Conservation (phyloP, 1,140 invertebrate species). For the Metaphire vulgaris region DNA sequence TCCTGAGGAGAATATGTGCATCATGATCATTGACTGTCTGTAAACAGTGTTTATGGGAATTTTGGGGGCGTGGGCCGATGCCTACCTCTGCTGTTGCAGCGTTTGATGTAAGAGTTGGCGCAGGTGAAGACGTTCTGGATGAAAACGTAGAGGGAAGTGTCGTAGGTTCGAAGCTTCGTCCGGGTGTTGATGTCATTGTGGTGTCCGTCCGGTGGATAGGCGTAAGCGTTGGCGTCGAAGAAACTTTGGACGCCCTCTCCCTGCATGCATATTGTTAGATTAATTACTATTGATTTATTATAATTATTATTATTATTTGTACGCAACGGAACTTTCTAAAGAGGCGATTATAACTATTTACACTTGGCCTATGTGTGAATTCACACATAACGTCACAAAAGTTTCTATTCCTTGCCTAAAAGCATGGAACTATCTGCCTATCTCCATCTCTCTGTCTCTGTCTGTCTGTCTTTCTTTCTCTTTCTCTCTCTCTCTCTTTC, state of each 20-base stretch:
- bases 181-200: constrained; percentile 35
- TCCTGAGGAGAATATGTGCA: too few species aligned
- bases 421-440: too few species aligned
- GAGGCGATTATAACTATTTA: not conserved
- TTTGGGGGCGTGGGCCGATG: too few species aligned
- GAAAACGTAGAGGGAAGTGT: constrained; percentile 34
- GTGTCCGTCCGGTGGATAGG: constrained; percentile 34
- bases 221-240: constrained; percentile 37
- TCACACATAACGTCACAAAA: too few species aligned
- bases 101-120: constrained; percentile 36
- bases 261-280: constrained; percentile 28
- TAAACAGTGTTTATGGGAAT: too few species aligned
- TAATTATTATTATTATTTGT: not conserved
- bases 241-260: constrained; percentile 39
- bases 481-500: too few species aligned
- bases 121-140: constrained; percentile 37
- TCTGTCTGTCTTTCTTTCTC: too few species aligned
- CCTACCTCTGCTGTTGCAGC: constrained; percentile 33
- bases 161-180: constrained; percentile 34
- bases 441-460: too few species aligned
- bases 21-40: too few species aligned
- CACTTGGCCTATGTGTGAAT: not conserved
- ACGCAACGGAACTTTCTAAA: not conserved
- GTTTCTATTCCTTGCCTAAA: too few species aligned
- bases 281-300: not conserved